Base-by-base conservation (phyloP, 2,797 vertebrate species). In the Coendou prehensilis region DNA sequence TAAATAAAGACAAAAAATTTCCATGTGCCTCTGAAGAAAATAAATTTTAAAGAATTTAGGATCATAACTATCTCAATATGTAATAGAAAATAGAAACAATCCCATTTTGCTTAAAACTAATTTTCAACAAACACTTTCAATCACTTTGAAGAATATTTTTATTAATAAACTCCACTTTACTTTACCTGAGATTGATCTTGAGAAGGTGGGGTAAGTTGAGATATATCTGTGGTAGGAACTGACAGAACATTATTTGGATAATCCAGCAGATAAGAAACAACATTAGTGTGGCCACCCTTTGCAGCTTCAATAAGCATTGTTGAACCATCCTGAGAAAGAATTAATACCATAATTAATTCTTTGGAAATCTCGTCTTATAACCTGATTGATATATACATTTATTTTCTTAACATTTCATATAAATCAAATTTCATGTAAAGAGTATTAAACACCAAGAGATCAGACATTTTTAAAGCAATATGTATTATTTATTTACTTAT, bases 231-330 rank as follows among this genome's bases (percentile, higher is more conserved):
- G 82, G 99, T 98, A 93, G 99, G 99, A 98, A 99, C 99, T 23
- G 99, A 99, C 93, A 99, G 98, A 98, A 99, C 99, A 97, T 99
- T 99, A 98, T 99, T 99, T 95, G 99, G 99, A 98, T 99, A 99
- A 99, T 99, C 99, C 99, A 99, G 99, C 97, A 99, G 98, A 98
- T 99, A 99, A 96, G 99, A 99, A 98, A 99, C 99, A 96, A 99
- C 99, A 91, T 99, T 99, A 95, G 99, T 99, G 98, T 99, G 99
- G 97, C 99, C 99, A 97, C 99, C 99, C 97, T 99, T 99, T 99
- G 99, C 99, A 97, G 99, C 99, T 99, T 99, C 99, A 97, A 99
- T 99, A 97, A 99, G 99, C 99, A 99, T 99, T 75, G 99, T 99
- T 64, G 99, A 99, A 92, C 99, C 99, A 99, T 99, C 99, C 99